These are phyloP conservation scores for Muricea muricata DNA, from an alignment of 92 coral and sea anemone species.

Conservation along the genomic window DNA sequence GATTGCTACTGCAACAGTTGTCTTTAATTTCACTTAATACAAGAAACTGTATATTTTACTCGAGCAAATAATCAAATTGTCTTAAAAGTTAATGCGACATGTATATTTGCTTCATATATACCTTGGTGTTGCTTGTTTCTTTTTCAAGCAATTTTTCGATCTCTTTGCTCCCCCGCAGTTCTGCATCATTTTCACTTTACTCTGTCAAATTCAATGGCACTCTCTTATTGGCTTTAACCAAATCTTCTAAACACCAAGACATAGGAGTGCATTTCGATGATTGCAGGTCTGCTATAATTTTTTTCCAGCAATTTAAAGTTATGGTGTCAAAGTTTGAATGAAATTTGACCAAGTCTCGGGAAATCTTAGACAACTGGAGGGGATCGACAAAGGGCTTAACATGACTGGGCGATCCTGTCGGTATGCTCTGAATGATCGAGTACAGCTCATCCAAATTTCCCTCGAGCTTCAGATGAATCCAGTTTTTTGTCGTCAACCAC, in stretches of 20 bases:
- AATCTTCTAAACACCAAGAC: background rate
- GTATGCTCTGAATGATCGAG: background rate
- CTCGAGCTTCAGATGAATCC: slow-evolving; percentile 5
- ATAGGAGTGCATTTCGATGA: too few relatives aligned
- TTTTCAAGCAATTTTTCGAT: background rate
- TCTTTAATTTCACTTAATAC: too few relatives aligned
- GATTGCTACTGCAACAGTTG: too few relatives aligned
- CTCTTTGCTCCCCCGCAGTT: background rate
- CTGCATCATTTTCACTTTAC: background rate
- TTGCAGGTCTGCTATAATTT: background rate
- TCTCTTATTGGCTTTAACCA: background rate
- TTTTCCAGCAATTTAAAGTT: too few relatives aligned
- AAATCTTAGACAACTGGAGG: background rate
- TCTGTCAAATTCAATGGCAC: background rate
- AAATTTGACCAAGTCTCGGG: slow-evolving; percentile 5
- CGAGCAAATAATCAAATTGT: too few relatives aligned
- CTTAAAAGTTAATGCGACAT: too few relatives aligned
- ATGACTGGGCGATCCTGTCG: background rate
- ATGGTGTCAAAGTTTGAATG: background rate
- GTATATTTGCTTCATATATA: too few relatives aligned
- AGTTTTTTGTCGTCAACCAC: background rate
- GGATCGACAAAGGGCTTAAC: background rate
- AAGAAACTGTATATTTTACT: too few relatives aligned
- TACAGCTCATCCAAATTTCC: background rate
- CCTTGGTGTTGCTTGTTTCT: background rate